Percentiles rank a stretch among this genome's conserved stretches.
Conservation (phyloP, 2,113 vertebrate species). For the Bambusicola thoracicus region DNA sequence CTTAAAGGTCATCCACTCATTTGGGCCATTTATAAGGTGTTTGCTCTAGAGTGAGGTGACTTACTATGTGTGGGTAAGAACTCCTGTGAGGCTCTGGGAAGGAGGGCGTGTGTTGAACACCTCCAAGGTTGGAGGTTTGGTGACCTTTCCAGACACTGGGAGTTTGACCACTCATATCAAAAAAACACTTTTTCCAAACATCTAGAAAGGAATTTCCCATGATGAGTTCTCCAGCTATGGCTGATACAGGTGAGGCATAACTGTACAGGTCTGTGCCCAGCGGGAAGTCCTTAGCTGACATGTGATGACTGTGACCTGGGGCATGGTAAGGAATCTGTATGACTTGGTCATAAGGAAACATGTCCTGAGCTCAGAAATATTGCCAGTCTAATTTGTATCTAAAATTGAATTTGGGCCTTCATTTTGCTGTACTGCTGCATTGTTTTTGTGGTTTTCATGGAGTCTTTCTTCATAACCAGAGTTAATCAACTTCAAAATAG, state of each 20-base stretch:
- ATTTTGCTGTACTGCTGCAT: background rate
- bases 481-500: background rate
- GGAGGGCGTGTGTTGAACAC: background rate
- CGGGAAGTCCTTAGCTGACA: background rate
- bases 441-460: background rate
- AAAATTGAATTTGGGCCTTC: background rate
- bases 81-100: background rate
- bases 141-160: background rate
- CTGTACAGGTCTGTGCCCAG: background rate
- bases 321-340: background rate
- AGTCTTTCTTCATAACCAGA: background rate
- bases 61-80: background rate
- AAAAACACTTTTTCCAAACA: background rate
- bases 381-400: background rate
- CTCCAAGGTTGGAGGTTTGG: background rate
- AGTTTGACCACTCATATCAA: accelerated
- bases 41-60: background rate
- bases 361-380: background rate
- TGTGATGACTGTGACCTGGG: background rate
- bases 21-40: accelerated
- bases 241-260: background rate
- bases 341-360: background rate
- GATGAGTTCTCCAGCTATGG: background rate
- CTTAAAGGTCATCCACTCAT: background rate
- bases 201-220: background rate